These are phyloP conservation scores for Drosophila lacertosa DNA, from an alignment of 1,140 invertebrate species.

Conservation along the genomic window DNA sequence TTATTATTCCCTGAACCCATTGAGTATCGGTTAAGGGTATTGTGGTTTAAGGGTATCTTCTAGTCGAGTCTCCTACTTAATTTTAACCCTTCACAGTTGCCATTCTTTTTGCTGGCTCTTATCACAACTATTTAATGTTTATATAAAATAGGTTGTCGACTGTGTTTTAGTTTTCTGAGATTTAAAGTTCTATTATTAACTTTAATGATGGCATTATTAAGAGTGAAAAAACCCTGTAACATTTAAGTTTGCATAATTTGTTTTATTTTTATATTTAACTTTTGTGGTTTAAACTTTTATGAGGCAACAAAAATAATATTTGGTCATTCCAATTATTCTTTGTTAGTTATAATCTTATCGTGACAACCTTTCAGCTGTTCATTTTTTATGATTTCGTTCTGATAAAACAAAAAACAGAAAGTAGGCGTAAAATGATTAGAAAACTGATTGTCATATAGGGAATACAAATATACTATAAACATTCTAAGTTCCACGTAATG, in stretches of 20 bases:
- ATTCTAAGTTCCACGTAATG: not conserved
- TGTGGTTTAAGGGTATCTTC: no score
- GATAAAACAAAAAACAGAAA: not conserved
- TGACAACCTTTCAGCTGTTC: not conserved
- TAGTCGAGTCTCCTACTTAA: no score
- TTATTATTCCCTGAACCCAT: no score
- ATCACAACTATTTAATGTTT: conserved; percentile 18
- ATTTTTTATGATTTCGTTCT: not conserved
- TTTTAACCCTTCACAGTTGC: conserved; percentile 1
- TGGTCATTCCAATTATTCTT: not conserved
- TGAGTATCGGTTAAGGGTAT: no score
- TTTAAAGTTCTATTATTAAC: conserved; percentile 5
- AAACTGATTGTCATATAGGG: not conserved
- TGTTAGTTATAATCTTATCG: not conserved
- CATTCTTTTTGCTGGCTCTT: conserved; percentile 1
- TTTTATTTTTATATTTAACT: no score
- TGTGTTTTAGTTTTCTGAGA: conserved; percentile 3
- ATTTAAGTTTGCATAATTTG: no score
- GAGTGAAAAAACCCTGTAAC: no score
- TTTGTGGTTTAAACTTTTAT: not conserved
- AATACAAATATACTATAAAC: conserved; percentile 5
- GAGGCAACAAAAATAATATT: not conserved
- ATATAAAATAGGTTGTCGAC: conserved; percentile 4
- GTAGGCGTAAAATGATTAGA: conserved; percentile 1
- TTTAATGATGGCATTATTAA: not conserved